Conservation (phyloP, 1,140 invertebrate genomes). For the Drosophila willistoni region DNA sequence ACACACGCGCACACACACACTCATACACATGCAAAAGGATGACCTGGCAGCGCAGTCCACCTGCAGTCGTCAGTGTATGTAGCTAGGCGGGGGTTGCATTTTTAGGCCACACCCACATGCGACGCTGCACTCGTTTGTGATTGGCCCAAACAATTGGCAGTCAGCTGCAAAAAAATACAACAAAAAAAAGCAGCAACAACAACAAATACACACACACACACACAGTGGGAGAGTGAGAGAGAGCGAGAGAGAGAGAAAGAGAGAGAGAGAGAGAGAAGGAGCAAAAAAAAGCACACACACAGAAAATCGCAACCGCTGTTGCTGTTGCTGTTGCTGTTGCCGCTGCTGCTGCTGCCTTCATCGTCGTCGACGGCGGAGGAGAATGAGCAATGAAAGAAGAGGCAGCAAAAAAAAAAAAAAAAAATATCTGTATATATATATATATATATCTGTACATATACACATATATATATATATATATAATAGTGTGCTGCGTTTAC, state of each 20-base stretch:
- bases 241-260: no score
- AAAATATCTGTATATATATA: no score
- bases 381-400: conserved; percentile 39
- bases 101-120: conserved; percentile 82
- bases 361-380: conserved; percentile 20
- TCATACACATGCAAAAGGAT: neutral
- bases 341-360: no score
- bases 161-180: conserved; percentile 76
- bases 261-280: neutral
- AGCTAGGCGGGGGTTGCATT: conserved; percentile 77
- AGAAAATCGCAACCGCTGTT: conserved; percentile 28
- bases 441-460: no score
- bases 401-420: conserved; percentile 34
- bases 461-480: no score
- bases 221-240: neutral
- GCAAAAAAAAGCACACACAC: neutral
- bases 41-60: conserved; percentile 43
- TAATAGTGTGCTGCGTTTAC: conserved; percentile 43
- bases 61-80: conserved; percentile 39
- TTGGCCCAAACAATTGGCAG: conserved; percentile 82
- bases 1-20: conserved; percentile 3
- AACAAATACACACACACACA: conserved; percentile 28
- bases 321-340: no score
- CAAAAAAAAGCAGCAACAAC: conserved; percentile 35
- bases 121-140: conserved; percentile 81